phyloP scores from a whole-genome alignment of 37 sponge, comb jelly and placozoan species.

The Beroe forskalii region DNA sequence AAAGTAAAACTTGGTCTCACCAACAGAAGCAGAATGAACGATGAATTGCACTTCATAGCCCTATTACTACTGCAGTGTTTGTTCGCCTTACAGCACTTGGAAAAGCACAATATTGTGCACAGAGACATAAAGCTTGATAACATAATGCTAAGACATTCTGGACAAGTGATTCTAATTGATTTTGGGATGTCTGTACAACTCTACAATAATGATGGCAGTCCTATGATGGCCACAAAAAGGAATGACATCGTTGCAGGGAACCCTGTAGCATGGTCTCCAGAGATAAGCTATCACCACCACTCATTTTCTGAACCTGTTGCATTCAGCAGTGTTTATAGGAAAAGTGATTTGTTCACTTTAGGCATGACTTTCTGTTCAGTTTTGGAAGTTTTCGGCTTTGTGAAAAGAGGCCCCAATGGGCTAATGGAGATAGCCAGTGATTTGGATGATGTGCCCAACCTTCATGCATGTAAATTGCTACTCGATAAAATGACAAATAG shows the following conservation, averaged over 20 bases:
- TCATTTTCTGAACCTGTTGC: conserved; percentile 10
- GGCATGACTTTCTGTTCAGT: conserved; percentile 29
- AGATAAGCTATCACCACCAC: conserved; percentile 14
- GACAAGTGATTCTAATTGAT: conserved; percentile 55
- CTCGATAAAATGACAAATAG: neutral
- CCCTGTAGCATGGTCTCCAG: conserved; percentile 54
- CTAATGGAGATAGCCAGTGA: neutral
- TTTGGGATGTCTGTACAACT: conserved; percentile 21
- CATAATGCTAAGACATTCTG: conserved; percentile 44
- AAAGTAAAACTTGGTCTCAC: conserved; percentile 25
- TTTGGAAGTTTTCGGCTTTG: conserved; percentile 41
- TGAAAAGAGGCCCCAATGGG: neutral
- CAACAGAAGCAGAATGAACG: neutral
- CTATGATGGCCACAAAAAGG: neutral
- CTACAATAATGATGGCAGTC: neutral
- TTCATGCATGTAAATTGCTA: neutral
- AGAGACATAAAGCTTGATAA: conserved; percentile 61
- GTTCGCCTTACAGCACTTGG: neutral
- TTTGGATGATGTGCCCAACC: neutral
- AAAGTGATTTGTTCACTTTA: conserved; percentile 25
- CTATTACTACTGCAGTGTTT: conserved; percentile 19
- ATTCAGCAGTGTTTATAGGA: neutral
- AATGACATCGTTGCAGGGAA: conserved; percentile 52
- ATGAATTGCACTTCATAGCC: neutral
- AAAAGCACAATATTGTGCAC: conserved; percentile 11